Conservation (phyloP, 2,113 vertebrate genomes). For the Protobothrops mucrosquamatus region DNA sequence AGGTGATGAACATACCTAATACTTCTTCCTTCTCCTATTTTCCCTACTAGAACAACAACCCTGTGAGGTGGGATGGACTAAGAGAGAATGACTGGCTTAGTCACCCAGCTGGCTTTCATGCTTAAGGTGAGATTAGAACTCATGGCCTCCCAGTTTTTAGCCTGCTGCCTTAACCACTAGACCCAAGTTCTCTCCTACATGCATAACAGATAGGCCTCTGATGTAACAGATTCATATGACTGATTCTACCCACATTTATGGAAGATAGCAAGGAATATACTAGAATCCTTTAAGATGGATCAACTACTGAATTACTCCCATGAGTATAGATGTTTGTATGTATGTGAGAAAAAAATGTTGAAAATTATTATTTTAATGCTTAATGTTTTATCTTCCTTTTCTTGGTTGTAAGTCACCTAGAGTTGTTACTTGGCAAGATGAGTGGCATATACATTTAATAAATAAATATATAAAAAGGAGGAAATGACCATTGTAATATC, state of each 20-base stretch:
- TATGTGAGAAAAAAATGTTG: neutral
- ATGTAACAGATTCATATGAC: neutral
- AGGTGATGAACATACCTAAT: neutral
- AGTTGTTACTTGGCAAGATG: neutral
- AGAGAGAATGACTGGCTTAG: neutral
- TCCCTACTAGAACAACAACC: neutral
- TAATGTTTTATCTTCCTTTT: neutral
- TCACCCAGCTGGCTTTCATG: neutral
- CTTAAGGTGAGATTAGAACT: neutral
- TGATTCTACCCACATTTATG: neutral
- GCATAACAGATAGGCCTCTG: neutral
- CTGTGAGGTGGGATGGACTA: neutral
- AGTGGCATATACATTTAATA: neutral
- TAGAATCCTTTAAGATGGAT: neutral
- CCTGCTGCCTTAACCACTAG: neutral
- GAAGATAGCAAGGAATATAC: neutral
- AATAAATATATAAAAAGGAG: neutral
- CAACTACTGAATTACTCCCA: neutral
- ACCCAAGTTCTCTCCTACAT: neutral
- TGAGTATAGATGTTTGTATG: neutral
- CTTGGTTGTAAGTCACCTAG: neutral
- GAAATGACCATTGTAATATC: neutral
- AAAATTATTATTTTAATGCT: neutral
- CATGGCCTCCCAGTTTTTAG: neutral
- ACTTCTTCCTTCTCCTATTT: neutral